Evolutionary conservation across 2,888 invertebrate genomes (phyloP).

Genomic region (Watsonalla binaria): DNA sequence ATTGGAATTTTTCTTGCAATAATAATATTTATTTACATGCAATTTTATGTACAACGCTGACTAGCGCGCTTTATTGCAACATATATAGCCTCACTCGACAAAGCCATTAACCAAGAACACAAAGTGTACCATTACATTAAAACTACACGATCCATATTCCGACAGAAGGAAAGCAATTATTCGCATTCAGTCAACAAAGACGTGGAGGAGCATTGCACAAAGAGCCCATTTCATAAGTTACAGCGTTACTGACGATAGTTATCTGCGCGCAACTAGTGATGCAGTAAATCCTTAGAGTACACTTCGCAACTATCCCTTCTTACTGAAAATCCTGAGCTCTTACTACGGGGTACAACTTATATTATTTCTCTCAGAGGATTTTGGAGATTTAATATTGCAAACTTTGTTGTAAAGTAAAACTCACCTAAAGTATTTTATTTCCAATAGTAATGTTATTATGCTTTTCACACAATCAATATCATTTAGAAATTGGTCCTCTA

Average conservation of each 20-base stretch:
- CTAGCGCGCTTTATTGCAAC: slow-evolving; percentile 44
- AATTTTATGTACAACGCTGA: slow-evolving; percentile 5
- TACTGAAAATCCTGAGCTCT: slow-evolving; percentile 42
- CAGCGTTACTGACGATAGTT: slow-evolving; percentile 60
- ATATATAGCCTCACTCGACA: slow-evolving; percentile 42
- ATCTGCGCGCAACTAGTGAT: slow-evolving; percentile 69
- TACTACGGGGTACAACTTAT: slow-evolving; percentile 41
- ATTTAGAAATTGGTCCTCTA: too few relatives aligned
- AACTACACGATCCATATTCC: slow-evolving; percentile 59
- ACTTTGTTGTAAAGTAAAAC: neutral
- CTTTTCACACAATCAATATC: too few relatives aligned
- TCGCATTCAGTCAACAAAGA: slow-evolving; percentile 65
- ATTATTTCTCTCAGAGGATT: slow-evolving; percentile 41
- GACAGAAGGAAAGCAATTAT: slow-evolving; percentile 61
- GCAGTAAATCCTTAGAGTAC: slow-evolving; percentile 65
- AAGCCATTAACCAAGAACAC: slow-evolving; percentile 65
- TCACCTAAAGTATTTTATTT: neutral
- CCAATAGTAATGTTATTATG: too few relatives aligned
- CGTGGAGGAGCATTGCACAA: slow-evolving; percentile 44
- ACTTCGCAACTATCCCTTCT: slow-evolving; percentile 57
- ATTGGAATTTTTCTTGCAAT: neutral
- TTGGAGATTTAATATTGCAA: slow-evolving; percentile 22
- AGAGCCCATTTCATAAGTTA: slow-evolving; percentile 70
- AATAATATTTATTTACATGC: neutral
- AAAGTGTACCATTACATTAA: slow-evolving; percentile 59